Evolutionary conservation across 1,140 invertebrate genomes (phyloP).

Genomic region (Cyphomyrmex costatus): DNA sequence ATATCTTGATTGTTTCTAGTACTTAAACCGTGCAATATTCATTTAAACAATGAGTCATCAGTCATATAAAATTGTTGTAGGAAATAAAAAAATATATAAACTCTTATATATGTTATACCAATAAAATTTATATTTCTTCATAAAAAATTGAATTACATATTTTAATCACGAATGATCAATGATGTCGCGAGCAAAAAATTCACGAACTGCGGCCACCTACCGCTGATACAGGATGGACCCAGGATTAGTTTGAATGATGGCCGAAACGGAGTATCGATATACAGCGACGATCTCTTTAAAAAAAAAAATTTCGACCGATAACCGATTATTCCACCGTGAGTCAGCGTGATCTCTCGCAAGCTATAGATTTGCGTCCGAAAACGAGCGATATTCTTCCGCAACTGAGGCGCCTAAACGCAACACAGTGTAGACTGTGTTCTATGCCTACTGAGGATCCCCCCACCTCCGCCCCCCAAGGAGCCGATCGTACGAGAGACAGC

Average conservation of each 20-base stretch:
- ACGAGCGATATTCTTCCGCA: slow-evolving; percentile 74
- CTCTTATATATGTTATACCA: neutral
- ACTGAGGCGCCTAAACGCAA: slow-evolving; percentile 78
- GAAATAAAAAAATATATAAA: too few relatives aligned
- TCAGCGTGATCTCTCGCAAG: slow-evolving; percentile 20
- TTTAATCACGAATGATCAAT: neutral
- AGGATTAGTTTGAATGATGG: neutral
- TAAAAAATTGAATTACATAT: slow-evolving; percentile 30
- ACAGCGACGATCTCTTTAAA: neutral
- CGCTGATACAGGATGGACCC: slow-evolving; percentile 1
- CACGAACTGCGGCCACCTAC: slow-evolving; percentile 24
- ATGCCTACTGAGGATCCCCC: slow-evolving; percentile 70
- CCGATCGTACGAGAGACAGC: slow-evolving; percentile 66
- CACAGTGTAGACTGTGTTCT: slow-evolving; percentile 67
- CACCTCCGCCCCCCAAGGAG: slow-evolving; percentile 71
- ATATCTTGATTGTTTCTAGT: neutral
- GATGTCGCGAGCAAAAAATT: neutral
- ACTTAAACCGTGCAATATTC: neutral
- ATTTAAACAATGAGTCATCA: neutral
- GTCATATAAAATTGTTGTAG: neutral
- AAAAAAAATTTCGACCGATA: neutral
- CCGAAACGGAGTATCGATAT: slow-evolving; percentile 9
- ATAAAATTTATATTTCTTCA: too few relatives aligned
- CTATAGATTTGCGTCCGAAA: slow-evolving; percentile 80
- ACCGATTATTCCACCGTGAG: slow-evolving; percentile 18